These are phyloP conservation scores for Cyprinodon brontotheroides DNA, from an alignment of 2,113 vertebrate species.

Conservation along the genomic window DNA sequence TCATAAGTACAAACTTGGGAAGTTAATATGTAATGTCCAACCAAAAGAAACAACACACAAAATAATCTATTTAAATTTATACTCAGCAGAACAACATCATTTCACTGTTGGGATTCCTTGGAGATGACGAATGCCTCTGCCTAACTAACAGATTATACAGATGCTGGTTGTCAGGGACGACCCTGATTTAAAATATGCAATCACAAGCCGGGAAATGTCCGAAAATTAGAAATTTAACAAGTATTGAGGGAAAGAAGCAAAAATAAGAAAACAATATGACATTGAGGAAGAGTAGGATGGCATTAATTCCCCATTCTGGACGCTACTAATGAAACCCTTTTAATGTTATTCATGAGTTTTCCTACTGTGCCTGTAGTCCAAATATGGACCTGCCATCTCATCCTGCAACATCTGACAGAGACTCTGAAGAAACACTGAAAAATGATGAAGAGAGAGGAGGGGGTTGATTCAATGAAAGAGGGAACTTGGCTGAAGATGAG, in stretches of 20 bases:
- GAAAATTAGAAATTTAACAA: not conserved
- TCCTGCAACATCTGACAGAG: conserved; percentile 46
- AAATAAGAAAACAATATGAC: conserved; percentile 8
- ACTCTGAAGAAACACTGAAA: conserved; percentile 14
- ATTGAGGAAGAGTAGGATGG: conserved; percentile 1
- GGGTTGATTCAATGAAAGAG: not conserved
- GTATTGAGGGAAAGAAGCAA: not conserved
- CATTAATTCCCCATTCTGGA: conserved; percentile 36
- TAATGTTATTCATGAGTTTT: conserved; percentile 75
- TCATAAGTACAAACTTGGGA: not conserved
- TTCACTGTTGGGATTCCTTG: not conserved
- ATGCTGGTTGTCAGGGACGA: not conserved
- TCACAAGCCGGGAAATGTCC: not conserved
- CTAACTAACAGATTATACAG: not conserved
- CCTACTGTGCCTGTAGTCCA: conserved; percentile 42
- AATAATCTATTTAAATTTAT: not conserved
- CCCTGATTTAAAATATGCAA: not conserved
- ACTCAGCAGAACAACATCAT: not conserved
- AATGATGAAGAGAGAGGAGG: conserved; percentile 11
- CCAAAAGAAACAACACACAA: not conserved
- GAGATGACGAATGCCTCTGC: not conserved
- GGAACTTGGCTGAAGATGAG: conserved; percentile 21
- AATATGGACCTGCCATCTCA: conserved; percentile 48
- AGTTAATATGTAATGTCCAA: not conserved
- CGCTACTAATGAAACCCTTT: conserved; percentile 57